Conservation (phyloP, 2,797 vertebrate species). For the Ctenosaura bakeri region DNA sequence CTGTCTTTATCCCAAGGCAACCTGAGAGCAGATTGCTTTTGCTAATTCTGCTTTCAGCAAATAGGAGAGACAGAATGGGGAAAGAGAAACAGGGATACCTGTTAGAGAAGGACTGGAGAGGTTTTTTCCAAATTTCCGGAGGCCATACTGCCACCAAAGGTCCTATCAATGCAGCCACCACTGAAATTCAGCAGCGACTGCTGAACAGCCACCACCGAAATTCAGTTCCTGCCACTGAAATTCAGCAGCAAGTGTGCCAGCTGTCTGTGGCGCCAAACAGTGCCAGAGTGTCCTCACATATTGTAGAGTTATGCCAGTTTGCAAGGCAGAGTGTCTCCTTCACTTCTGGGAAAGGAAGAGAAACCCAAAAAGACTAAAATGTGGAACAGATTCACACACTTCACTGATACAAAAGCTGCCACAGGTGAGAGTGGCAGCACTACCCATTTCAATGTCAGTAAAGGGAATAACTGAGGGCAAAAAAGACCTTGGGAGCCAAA, state of each 20-base stretch:
- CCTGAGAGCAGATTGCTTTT: background rate
- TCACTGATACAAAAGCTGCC: no score
- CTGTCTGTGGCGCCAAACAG: background rate
- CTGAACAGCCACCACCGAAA: background rate
- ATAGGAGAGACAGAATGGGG: background rate
- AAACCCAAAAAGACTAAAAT: background rate
- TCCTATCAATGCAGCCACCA: background rate
- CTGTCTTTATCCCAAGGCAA: background rate
- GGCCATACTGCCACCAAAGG: background rate
- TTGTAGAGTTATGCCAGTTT: background rate
- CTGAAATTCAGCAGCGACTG: background rate
- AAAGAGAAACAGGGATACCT: background rate
- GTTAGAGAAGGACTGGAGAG: background rate
- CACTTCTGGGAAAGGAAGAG: background rate
- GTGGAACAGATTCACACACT: no score
- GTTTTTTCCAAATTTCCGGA: background rate
- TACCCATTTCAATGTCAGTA: background rate
- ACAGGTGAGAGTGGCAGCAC: background rate
- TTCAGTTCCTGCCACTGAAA: background rate
- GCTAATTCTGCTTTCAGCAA: background rate
- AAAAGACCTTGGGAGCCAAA: no score
- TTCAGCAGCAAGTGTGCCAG: background rate
- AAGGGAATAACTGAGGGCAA: background rate
- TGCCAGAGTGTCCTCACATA: background rate
- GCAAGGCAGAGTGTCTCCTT: background rate